phyloP scores from a whole-genome alignment of 2,797 vertebrate species.

The Salmo trutta region DNA sequence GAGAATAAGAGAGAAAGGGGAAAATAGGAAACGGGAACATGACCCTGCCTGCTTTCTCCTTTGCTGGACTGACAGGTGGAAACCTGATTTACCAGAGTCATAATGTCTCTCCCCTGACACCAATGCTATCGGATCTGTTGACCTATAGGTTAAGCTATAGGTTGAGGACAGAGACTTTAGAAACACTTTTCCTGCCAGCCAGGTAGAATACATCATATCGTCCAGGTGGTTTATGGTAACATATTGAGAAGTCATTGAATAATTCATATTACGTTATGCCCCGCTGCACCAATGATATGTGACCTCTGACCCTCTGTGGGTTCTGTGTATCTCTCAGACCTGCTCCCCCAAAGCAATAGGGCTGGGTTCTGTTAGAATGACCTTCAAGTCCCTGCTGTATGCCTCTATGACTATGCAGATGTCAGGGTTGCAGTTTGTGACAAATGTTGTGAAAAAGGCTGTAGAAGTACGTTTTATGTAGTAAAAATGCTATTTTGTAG shows the following conservation, averaged over 20 bases:
- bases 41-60: slow-evolving; percentile 22
- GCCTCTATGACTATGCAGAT: background rate
- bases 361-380: background rate
- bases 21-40: background rate
- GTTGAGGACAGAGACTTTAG: background rate
- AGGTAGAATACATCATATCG: slow-evolving; percentile 6
- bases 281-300: slow-evolving; percentile 1
- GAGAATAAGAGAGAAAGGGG: too few relatives aligned
- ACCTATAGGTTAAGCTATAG: slow-evolving; percentile 37
- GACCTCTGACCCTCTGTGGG: slow-evolving; percentile 41
- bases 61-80: slow-evolving; percentile 43
- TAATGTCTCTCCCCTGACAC: slow-evolving; percentile 36
- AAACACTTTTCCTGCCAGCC: background rate
- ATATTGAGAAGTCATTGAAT: slow-evolving; percentile 22
- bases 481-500: too few relatives aligned
- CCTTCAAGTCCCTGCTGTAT: slow-evolving; percentile 5
- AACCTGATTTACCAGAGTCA: slow-evolving; percentile 35
- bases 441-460: too few relatives aligned
- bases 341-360: background rate
- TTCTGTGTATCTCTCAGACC: background rate
- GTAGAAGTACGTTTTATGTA: too few relatives aligned
- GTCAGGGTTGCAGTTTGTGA: background rate
- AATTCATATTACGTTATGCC: slow-evolving; percentile 31
- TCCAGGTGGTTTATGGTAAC: slow-evolving; percentile 24
- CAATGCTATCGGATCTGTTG: slow-evolving; percentile 32